Evolutionary conservation across 2,888 invertebrate genomes (phyloP).

Genomic region (Entomobrya multifasciata): DNA sequence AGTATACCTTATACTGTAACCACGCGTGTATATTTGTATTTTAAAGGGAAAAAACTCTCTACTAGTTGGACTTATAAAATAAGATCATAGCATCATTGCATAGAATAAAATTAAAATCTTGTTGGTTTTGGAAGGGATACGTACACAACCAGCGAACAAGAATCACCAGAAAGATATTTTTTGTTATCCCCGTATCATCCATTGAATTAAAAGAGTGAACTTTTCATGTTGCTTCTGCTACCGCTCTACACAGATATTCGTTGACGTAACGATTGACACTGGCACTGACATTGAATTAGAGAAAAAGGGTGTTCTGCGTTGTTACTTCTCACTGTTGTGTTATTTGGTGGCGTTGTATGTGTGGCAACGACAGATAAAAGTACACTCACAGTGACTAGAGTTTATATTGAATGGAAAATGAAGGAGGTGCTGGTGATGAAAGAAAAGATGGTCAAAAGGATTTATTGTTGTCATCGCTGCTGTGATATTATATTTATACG

Average conservation of each 20-base stretch:
- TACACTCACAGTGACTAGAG: constrained; percentile 12
- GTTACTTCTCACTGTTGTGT: background rate
- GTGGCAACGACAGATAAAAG: constrained; percentile 61
- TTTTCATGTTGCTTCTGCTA: background rate
- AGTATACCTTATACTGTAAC: too few relatives aligned
- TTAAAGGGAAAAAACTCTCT: too few relatives aligned
- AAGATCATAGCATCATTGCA: constrained; percentile 23
- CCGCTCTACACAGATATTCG: background rate
- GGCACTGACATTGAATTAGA: constrained; percentile 43
- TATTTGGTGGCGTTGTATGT: constrained; percentile 11
- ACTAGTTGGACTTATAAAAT: constrained; percentile 48
- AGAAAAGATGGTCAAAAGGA: constrained; percentile 27
- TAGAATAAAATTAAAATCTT: constrained; percentile 52
- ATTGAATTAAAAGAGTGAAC: constrained; percentile 14
- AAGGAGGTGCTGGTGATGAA: constrained; percentile 17
- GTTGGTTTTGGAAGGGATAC: constrained; percentile 59
- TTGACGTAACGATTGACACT: constrained; percentile 61
- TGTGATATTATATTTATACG: constrained; percentile 39
- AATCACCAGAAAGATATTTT: constrained; percentile 21
- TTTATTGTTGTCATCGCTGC: constrained; percentile 50
- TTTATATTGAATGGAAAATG: constrained; percentile 34
- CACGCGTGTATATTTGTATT: too few relatives aligned
- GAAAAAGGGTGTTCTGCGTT: constrained; percentile 14
- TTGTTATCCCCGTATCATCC: background rate
- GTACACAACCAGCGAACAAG: background rate